Evolutionary conservation across 2,888 invertebrate genomes (phyloP).

Genomic region (Heterodera filipjevi): DNA sequence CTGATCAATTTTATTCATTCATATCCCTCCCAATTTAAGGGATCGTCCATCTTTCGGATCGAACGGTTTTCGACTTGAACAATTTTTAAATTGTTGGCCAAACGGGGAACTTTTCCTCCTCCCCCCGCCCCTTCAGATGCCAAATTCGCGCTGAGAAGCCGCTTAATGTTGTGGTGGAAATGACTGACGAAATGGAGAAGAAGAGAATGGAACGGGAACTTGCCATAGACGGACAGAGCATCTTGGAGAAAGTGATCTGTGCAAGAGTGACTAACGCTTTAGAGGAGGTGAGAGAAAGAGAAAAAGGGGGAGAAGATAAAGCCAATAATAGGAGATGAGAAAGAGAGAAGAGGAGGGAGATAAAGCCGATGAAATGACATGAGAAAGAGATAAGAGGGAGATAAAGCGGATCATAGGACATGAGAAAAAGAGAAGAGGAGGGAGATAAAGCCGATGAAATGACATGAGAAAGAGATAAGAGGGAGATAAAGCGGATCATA

Average conservation of each 20-base stretch:
- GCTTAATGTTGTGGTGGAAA: conserved; percentile 13
- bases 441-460: not conserved
- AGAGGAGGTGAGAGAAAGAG: conserved; percentile 2
- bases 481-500: no score
- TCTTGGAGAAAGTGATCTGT: conserved; percentile 19
- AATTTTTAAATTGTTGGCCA: not conserved
- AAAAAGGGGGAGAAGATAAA: not conserved
- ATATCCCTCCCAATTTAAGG: conserved; percentile 3
- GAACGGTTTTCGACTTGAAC: not conserved
- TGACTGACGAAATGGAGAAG: not conserved
- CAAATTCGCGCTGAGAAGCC: conserved; percentile 17
- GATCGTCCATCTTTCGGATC: conserved; percentile 22
- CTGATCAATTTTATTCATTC: no score
- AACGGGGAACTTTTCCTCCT: not conserved
- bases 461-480: no score
- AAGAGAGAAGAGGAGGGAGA: no score
- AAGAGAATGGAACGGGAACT: not conserved
- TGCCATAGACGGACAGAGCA: not conserved
- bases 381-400: no score
- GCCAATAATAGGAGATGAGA: no score
- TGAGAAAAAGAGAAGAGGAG: not conserved
- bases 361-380: no score
- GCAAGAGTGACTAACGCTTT: not conserved
- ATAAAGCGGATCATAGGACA: no score
- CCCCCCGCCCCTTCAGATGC: no score